Conservation (phyloP, 2,797 vertebrate species). For the Nothura maculosa region DNA sequence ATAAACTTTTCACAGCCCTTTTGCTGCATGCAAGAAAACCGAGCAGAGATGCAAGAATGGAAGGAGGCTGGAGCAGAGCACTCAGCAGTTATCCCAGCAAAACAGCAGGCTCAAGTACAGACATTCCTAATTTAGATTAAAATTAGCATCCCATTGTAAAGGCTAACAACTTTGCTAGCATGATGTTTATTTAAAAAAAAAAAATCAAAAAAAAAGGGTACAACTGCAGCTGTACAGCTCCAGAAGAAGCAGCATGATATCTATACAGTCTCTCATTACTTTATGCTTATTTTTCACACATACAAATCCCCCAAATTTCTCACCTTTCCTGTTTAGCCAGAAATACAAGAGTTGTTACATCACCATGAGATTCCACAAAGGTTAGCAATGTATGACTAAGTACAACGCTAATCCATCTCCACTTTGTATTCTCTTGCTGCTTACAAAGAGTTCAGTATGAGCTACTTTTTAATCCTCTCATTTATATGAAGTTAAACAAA, state of each 20-base stretch:
- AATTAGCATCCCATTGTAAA: neutral
- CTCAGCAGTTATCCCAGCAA: neutral
- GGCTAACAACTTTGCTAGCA: neutral
- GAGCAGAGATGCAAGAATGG: accelerated
- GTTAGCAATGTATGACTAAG: constrained; percentile 49
- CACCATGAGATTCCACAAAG: constrained; percentile 52
- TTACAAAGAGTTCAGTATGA: neutral
- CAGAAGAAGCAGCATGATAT: neutral
- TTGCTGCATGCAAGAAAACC: neutral
- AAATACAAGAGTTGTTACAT: constrained; percentile 67
- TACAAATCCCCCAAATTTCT: constrained; percentile 69
- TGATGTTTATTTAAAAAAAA: neutral
- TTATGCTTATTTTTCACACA: constrained; percentile 68
- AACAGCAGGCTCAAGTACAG: neutral
- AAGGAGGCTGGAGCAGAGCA: neutral
- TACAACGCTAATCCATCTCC: constrained; percentile 13
- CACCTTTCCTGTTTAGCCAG: constrained; percentile 79
- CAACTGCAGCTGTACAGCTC: neutral
- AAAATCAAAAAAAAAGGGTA: neutral
- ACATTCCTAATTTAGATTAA: neutral
- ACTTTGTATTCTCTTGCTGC: neutral
- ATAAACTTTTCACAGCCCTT: neutral
- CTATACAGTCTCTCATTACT: neutral
- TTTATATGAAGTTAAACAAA: neutral
- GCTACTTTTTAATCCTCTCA: neutral